Evolutionary conservation across 2,888 invertebrate species (phyloP).

Genomic region (Acronicta psi): DNA sequence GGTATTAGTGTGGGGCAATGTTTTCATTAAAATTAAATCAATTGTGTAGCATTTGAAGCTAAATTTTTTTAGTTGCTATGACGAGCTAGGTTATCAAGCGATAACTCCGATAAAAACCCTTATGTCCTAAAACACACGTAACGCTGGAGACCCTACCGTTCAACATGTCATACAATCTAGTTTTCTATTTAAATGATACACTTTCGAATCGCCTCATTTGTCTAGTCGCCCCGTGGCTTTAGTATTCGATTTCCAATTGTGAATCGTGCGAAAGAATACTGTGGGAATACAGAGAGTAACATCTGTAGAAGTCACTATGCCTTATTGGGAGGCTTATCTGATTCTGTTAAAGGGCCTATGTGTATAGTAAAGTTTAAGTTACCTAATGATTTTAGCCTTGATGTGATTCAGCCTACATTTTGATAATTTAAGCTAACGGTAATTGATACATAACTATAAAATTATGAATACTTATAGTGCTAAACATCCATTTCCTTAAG

Average conservation of each 20-base stretch:
- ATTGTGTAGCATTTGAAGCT: too few relatives aligned
- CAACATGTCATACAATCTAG: slow-evolving; percentile 64
- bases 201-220: slow-evolving; percentile 69
- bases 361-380: slow-evolving; percentile 26
- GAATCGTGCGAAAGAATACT: slow-evolving; percentile 49
- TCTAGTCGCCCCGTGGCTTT: slow-evolving; percentile 56
- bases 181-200: slow-evolving; percentile 72
- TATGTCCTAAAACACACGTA: slow-evolving; percentile 25
- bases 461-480: too few relatives aligned
- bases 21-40: too few relatives aligned
- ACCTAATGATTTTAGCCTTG: slow-evolving; percentile 11
- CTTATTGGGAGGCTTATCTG: slow-evolving; percentile 44
- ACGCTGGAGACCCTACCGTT: slow-evolving; percentile 45
- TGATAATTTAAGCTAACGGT: background rate
- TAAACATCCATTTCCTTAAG: too few relatives aligned
- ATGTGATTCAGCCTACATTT: slow-evolving; percentile 6
- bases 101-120: background rate
- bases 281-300: slow-evolving; percentile 46
- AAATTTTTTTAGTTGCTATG: too few relatives aligned
- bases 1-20: too few relatives aligned
- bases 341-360: slow-evolving; percentile 24
- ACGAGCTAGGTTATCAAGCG: too few relatives aligned
- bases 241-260: slow-evolving; percentile 61
- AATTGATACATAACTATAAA: background rate
- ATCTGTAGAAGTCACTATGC: slow-evolving; percentile 49